Base-by-base conservation (phyloP, 1,140 invertebrate genomes). In the Drosophila murphyi region DNA sequence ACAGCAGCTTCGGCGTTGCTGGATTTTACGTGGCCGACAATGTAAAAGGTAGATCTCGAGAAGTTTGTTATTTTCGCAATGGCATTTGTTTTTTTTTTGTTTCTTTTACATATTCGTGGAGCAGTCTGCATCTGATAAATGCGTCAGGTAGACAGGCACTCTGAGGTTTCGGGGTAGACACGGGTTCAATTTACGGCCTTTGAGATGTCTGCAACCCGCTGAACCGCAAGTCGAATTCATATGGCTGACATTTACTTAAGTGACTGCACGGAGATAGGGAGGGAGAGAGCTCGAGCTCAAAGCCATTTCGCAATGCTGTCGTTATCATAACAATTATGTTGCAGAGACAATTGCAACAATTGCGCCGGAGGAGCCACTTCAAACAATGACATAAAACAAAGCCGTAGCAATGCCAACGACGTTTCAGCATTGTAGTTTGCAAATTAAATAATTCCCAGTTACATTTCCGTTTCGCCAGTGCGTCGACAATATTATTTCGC, bases 381-480 rank as follows among this genome's bases (percentile, higher is more conserved):
- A 83, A 76, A 83, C 80, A 83, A 83, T 80, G 81, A 64, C 80
- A 80, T 83, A 76, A 83, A 80, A 83, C 80, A 83, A 83, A 76
- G 80, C 65, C 43, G 43, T 47, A 50, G 50, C 50, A 37, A 47
- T 48, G 57, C 43, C 51, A 31, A 67, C n/a, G 57, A 47, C 39
- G 39, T 43, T 68, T 69, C 60, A 68, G 76, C 79, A 83, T 89
- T 83, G 80, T 88, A 88, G 83, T 80, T 88, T 83, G 83, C 83
- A 88, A 88, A 88, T 88, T 88, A 88, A 88, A 88, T 88, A 88
- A 88, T 88, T 88, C 83, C 83, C 83, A 88, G 83, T 88, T 80
- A 88, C 83, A 88, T 88, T 88, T 88, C 83, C 83, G 85, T 89
- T 73, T 65, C 71, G 62, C 68, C 63, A 73, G 77, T 69, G 85